Evolutionary conservation across 2,113 vertebrate species (phyloP).

Genomic region (Ellobius talpinus): DNA sequence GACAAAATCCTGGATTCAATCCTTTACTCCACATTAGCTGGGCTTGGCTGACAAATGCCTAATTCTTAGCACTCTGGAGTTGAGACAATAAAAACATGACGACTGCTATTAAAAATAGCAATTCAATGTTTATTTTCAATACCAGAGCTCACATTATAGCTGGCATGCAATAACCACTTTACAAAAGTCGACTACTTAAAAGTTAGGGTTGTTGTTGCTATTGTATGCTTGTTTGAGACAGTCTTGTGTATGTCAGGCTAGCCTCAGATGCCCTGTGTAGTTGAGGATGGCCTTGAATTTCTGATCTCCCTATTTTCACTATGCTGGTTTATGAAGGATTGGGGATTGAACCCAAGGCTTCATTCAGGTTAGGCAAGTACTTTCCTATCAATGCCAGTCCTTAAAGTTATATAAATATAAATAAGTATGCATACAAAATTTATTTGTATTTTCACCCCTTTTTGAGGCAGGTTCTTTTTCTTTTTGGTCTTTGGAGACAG

Average conservation of each 20-base stretch:
- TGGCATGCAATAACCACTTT: background rate
- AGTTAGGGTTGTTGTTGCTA: background rate
- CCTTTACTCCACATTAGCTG: too few species aligned
- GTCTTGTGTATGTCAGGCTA: background rate
- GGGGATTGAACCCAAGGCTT: background rate
- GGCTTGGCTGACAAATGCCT: background rate
- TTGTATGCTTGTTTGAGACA: background rate
- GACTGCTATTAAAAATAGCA: background rate
- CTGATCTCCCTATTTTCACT: background rate
- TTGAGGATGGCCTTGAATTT: background rate
- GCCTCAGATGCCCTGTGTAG: too few species aligned
- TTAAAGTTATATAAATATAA: background rate
- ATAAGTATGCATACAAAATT: background rate
- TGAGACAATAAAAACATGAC: background rate
- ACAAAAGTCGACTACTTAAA: background rate
- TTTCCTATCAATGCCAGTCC: background rate
- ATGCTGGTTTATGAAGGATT: background rate
- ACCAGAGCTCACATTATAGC: slow-evolving; percentile 22
- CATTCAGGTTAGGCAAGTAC: background rate
- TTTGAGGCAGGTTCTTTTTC: background rate
- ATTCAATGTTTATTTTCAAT: slow-evolving; percentile 20
- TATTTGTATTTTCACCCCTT: background rate
- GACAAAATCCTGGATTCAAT: background rate
- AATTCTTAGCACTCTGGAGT: background rate
- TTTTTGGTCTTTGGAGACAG: too few species aligned